These are phyloP conservation scores for Tupiocoris notatus DNA, from an alignment of 2,888 invertebrate genomes.

Conservation along the genomic window DNA sequence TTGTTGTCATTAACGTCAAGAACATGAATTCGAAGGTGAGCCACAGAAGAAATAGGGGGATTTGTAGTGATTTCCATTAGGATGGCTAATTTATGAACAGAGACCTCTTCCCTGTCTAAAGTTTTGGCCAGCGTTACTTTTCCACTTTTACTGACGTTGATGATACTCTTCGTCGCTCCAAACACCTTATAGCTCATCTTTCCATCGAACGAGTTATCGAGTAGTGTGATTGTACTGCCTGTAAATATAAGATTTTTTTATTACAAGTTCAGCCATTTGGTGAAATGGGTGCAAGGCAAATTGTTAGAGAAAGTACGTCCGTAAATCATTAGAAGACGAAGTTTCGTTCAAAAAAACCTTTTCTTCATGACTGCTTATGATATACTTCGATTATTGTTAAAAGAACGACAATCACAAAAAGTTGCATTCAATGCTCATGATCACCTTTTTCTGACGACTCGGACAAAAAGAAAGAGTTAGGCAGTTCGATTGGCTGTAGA, in stretches of 20 bases:
- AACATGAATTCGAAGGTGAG: slow-evolving; percentile 72
- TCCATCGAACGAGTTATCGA: slow-evolving; percentile 7
- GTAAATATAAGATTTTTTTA: too few species aligned
- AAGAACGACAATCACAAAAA: too few species aligned
- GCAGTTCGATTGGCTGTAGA: background rate
- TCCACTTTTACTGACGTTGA: slow-evolving; percentile 18
- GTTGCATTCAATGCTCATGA: too few species aligned
- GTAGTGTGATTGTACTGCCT: slow-evolving; percentile 13
- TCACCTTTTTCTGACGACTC: slow-evolving; percentile 29
- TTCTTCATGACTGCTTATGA: too few species aligned
- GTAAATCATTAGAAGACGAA: too few species aligned
- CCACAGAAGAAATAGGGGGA: slow-evolving; percentile 21
- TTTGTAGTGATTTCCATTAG: slow-evolving; percentile 19
- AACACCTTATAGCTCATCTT: slow-evolving; percentile 10
- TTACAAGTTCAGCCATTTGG: too few species aligned
- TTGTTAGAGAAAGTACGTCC: too few species aligned
- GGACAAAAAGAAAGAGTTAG: slow-evolving; percentile 12
- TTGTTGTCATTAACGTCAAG: slow-evolving; percentile 88
- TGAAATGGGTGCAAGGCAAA: too few species aligned
- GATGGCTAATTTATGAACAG: slow-evolving; percentile 21
- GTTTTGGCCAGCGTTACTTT: slow-evolving; percentile 4
- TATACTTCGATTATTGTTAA: too few species aligned
- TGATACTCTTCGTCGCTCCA: slow-evolving; percentile 1
- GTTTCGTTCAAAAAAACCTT: too few species aligned
- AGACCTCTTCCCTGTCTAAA: slow-evolving; percentile 20